phyloP scores from a whole-genome alignment of 2,888 invertebrate species.

The Bursaphelenchus okinawaensis region DNA sequence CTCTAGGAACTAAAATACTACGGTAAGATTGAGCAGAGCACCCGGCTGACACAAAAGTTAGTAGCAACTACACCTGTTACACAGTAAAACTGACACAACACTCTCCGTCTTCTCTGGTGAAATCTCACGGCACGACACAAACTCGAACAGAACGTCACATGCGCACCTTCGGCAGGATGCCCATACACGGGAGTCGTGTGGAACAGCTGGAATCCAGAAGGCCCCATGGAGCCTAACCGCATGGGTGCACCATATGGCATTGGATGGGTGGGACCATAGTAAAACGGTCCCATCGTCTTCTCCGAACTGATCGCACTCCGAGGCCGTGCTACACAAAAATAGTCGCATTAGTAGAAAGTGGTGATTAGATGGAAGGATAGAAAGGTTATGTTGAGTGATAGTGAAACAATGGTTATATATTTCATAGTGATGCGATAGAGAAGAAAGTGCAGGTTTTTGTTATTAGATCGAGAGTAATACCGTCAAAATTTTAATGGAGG shows the following conservation, averaged over 20 bases:
- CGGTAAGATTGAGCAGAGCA: not conserved
- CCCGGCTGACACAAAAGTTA: not conserved
- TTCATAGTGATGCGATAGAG: no score
- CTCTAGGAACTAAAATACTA: not conserved
- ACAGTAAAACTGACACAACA: not conserved
- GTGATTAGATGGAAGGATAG: not conserved
- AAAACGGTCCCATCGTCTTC: not conserved
- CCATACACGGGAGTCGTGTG: not conserved
- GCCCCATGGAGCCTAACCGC: slow-evolving; percentile 14
- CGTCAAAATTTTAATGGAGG: no score
- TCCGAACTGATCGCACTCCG: not conserved
- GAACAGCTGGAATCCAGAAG: not conserved
- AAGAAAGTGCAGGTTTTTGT: no score
- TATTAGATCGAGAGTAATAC: no score
- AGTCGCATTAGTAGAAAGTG: not conserved
- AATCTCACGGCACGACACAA: not conserved
- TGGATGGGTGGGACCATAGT: not conserved
- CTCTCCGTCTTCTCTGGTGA: not conserved
- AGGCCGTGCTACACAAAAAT: not conserved
- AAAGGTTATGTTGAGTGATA: not conserved
- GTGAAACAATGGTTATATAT: not conserved
- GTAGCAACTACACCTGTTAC: not conserved
- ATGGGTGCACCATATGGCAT: slow-evolving; percentile 11
- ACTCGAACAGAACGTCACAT: not conserved
- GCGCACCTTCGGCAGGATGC: not conserved